Conservation (phyloP, 2,113 vertebrate genomes). For the Grammomys surdaster region DNA sequence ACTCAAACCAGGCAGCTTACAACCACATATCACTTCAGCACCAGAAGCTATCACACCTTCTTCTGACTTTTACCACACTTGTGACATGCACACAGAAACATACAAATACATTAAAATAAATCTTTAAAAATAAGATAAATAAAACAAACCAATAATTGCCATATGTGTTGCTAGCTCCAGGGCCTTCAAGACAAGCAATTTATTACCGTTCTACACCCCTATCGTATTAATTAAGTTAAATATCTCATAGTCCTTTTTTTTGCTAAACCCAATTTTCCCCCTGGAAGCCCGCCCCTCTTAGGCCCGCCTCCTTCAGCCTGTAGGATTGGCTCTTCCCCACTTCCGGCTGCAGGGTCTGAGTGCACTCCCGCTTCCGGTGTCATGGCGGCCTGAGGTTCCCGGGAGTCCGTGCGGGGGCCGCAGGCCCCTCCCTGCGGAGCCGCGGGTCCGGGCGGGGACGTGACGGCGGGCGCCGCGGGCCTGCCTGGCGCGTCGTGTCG, state of each 20-base stretch:
- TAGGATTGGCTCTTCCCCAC: not conserved
- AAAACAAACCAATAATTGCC: not conserved
- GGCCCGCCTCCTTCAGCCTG: not conserved
- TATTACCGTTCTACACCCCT: not conserved
- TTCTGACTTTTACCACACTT: not conserved
- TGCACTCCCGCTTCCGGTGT: constrained; percentile 66
- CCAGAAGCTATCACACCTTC: not conserved
- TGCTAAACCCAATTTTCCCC: too few relatives aligned
- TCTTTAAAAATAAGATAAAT: not conserved
- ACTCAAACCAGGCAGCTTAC: not conserved
- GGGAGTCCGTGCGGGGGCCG: constrained; percentile 28
- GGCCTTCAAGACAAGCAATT: not conserved
- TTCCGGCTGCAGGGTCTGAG: constrained; percentile 63
- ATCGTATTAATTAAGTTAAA: not conserved
- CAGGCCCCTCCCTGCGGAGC: constrained; percentile 62
- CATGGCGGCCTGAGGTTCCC: constrained; percentile 68
- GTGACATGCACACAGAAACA: not conserved
- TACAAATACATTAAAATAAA: not conserved
- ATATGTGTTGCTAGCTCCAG: not conserved
- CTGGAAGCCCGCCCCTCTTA: not conserved
- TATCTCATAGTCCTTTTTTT: not conserved
- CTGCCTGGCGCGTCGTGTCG: constrained; percentile 63
- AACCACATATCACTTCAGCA: not conserved
- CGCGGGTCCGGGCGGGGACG: constrained; percentile 67
- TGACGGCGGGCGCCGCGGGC: constrained; percentile 66